Evolutionary conservation across 2,113 vertebrate species (phyloP), one percentile per base, ranked within the genome.

Genomic region (Thamnaconus septentrionalis): DNA sequence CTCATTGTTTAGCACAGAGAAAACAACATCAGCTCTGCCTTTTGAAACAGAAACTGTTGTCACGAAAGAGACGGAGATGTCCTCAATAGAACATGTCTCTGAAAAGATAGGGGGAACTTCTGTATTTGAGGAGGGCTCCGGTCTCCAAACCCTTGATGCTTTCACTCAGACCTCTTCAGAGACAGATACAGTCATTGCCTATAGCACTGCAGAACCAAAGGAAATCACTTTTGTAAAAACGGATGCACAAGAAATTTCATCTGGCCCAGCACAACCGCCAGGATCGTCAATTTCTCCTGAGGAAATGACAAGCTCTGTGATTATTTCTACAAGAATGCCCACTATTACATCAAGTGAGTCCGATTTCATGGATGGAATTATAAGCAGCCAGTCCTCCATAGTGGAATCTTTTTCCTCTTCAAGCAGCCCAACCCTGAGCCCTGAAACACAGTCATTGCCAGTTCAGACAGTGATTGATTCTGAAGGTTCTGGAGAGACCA

Each of bases 1-100:
- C 2, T 71, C 69, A 6, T 3, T 71, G 40, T 59, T 65, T 6
- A 64, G 50, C 50, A 70, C 73, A 10, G 57, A 76, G 5, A 44
- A 60, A 18, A 11, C 75, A 55, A 52, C 56, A 58, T 4, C 8
- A 64, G 0, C 40, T 4, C n/a, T 55, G 51, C 8, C 8, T 42
- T 11, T 2, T 11, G 31, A 39, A 51, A 6, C 7, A 39, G 61
- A 45, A 4, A 55, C 5, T 41, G 11, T 44, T 10, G 10, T 6
- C 4, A 51, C 46, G 52, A 39, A 3, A 8, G 59, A 18, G 3
- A 69, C 46, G 9, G 61, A 51, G 49, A 51, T 10, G 49, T 5
- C 65, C 4, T 50, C 59, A 44, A 0, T 44, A 3, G 8, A 64
- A 5, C 10, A n/a, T 4, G 5, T 68, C 9, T 41, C 55, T 11